Conservation (phyloP, 2,888 invertebrate species). For the Antitype chi region DNA sequence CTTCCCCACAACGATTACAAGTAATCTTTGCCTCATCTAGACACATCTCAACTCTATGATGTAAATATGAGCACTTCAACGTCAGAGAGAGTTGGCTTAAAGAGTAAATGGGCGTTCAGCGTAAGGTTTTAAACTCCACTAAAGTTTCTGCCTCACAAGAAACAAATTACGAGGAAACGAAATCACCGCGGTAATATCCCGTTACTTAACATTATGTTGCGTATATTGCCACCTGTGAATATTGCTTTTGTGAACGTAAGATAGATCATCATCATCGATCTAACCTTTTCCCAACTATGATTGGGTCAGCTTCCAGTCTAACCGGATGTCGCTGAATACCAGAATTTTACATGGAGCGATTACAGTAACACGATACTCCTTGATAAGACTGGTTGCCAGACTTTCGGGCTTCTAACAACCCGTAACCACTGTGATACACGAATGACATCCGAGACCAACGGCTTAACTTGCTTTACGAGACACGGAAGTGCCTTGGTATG, state of each 20-base stretch:
- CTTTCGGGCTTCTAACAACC: too few species aligned
- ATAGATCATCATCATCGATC: not conserved
- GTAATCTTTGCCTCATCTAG: slow-evolving; percentile 32
- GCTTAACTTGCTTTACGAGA: too few species aligned
- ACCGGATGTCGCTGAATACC: too few species aligned
- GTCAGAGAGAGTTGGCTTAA: slow-evolving; percentile 81
- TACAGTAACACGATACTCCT: too few species aligned
- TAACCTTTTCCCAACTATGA: too few species aligned
- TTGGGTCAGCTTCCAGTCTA: too few species aligned
- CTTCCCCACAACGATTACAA: not conserved
- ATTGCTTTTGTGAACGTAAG: slow-evolving; percentile 23
- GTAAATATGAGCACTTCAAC: slow-evolving; percentile 78
- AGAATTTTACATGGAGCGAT: too few species aligned
- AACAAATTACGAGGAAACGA: slow-evolving; percentile 86
- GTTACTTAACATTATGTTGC: slow-evolving; percentile 50
- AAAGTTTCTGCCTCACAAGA: slow-evolving; percentile 83
- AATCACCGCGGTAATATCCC: slow-evolving; percentile 75
- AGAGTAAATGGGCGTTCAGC: slow-evolving; percentile 85
- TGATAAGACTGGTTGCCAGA: too few species aligned
- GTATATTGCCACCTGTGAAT: slow-evolving; percentile 54
- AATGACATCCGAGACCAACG: too few species aligned
- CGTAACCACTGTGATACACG: too few species aligned
- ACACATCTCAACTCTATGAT: slow-evolving; percentile 74
- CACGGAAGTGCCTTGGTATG: too few species aligned
- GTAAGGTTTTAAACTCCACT: slow-evolving; percentile 84